phyloP scores from a whole-genome alignment of 2,113 vertebrate species.

The Anoura caudifer region DNA sequence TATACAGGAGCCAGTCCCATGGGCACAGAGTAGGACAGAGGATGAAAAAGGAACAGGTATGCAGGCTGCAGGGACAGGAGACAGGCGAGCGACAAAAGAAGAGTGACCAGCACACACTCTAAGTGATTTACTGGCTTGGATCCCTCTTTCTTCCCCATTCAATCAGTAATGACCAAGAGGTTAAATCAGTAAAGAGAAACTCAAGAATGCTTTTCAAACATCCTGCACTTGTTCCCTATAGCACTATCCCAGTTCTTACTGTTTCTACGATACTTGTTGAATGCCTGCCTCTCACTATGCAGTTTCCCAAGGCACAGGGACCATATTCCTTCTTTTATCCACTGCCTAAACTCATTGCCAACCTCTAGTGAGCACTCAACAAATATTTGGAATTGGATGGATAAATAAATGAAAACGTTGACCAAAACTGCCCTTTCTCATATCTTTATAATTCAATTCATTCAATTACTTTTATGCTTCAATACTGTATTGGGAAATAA shows the following conservation, averaged over 20 bases:
- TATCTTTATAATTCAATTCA: not conserved
- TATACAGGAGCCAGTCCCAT: not conserved
- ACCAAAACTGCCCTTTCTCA: not conserved
- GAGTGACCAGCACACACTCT: not conserved
- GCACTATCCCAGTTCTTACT: not conserved
- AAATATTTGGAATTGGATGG: not conserved
- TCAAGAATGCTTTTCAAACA: not conserved
- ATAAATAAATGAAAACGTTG: not conserved
- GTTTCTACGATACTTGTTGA: not conserved
- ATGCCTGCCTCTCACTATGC: not conserved
- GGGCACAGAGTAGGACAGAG: not conserved
- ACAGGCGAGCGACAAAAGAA: rapidly evolving
- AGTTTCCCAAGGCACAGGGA: not conserved
- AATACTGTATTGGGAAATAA: not conserved
- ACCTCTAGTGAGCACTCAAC: not conserved
- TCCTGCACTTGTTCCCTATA: not conserved
- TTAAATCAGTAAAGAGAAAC: not conserved
- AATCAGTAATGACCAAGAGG: not conserved
- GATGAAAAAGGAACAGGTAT: not conserved
- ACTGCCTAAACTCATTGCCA: not conserved
- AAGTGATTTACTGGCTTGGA: not conserved
- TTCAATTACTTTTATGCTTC: not conserved
- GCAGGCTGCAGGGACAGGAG: not conserved
- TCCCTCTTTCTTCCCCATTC: not conserved
- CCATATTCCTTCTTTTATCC: not conserved